phyloP scores from a whole-genome alignment of 1,140 invertebrate species.

The Chrysomallon squamiferum region DNA sequence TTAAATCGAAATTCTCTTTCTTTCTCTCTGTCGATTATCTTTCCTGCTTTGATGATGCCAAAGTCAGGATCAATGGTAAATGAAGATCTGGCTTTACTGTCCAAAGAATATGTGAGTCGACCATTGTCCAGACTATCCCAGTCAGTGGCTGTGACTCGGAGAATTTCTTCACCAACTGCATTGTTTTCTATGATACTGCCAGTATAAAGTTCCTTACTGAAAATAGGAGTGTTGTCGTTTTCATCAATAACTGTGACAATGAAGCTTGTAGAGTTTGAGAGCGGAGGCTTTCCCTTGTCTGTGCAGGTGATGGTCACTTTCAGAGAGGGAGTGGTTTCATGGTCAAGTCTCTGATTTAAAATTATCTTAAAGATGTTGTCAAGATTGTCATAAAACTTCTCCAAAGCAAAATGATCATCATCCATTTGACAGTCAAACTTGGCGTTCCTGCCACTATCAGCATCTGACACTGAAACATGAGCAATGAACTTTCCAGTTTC shows the following conservation, averaged over 20 bases:
- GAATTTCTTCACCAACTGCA: neutral
- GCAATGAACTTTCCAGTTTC: slow-evolving; percentile 49
- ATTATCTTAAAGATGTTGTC: slow-evolving; percentile 36
- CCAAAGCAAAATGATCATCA: slow-evolving; percentile 38
- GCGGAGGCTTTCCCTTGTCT: slow-evolving; percentile 76
- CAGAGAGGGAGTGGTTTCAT: slow-evolving; percentile 39
- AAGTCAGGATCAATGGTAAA: slow-evolving; percentile 39
- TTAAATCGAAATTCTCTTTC: slow-evolving; percentile 35
- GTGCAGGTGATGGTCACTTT: slow-evolving; percentile 64
- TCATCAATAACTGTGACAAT: slow-evolving; percentile 90
- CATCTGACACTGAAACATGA: slow-evolving; percentile 51
- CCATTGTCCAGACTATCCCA: slow-evolving; percentile 27
- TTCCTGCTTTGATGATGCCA: slow-evolving; percentile 32
- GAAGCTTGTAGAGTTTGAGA: slow-evolving; percentile 82
- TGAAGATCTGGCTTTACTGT: slow-evolving; percentile 65
- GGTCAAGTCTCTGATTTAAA: slow-evolving; percentile 26
- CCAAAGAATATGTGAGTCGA: slow-evolving; percentile 17
- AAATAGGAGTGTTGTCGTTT: slow-evolving; percentile 93
- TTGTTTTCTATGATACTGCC: slow-evolving; percentile 53
- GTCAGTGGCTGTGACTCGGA: slow-evolving; percentile 52
- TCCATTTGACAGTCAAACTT: slow-evolving; percentile 42
- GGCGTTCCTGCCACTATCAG: slow-evolving; percentile 49
- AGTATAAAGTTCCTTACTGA: slow-evolving; percentile 93
- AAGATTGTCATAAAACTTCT: slow-evolving; percentile 23
- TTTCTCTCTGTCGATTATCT: slow-evolving; percentile 39